Evolutionary conservation across 2,888 invertebrate species (phyloP), one percentile per base, ranked within the genome.

Genomic region (Xestoiulus laeticollis): DNA sequence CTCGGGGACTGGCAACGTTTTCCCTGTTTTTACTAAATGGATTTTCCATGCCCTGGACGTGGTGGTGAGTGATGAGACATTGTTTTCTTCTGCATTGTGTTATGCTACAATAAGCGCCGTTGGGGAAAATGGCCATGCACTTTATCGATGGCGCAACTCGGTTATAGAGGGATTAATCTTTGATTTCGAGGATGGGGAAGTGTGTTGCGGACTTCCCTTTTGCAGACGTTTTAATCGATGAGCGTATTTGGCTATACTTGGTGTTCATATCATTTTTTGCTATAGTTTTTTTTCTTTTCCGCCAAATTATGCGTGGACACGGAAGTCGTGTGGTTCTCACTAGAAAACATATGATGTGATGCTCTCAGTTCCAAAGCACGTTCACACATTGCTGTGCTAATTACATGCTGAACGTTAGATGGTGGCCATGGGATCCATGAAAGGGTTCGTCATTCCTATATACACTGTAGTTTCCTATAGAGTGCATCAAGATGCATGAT

Each of bases 21-120:
- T 68, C 68, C 68, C 68, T 68, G 68, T 68, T 68, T 68, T 68
- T 68, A 68, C 68, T 68, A 68, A 68, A 68, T 68, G 68, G 68
- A 68, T 68, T 68, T 68, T 68, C 68, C 68, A 68, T 68, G 68
- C 68, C 68, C 22, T 26, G 68, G 1, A 6, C 68, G n/a, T 68
- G 10, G n/a, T 68, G 10, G 68, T 68, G 68, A 68, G 68, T 68
- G 68, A 68, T n/a, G 68, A 26, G 68, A 68, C 68, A 68, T 68
- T 68, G 68, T 68, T 68, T 68, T 26, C 26, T 68, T 68, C 26
- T 8, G 68, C 26, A 68, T 68, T 68, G 68, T 22, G 68, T 48
- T 48, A 14, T 48, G 48, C 48, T 48, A 22, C 68, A 68, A 26
- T 10, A 68, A 48, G 26, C 26, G 68, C 26, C 68, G 10, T 68